Evolutionary conservation across 2,888 invertebrate species (phyloP), one percentile per base, ranked within the genome.

Genomic region (Nebria brevicollis): DNA sequence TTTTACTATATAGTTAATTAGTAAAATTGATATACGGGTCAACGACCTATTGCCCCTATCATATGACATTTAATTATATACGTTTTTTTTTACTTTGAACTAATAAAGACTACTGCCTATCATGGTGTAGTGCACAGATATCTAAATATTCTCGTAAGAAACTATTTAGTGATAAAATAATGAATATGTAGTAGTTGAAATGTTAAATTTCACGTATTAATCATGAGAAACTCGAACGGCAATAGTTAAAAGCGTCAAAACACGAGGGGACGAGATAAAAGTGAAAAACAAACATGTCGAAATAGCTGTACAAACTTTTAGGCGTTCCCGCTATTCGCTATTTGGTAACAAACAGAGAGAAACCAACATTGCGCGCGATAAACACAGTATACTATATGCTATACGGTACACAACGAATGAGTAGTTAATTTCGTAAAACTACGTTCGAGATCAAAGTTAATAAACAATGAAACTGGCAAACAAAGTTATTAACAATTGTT

Each of bases 401-500:
- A 11, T 15, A 68, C 70, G 2, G n/a, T 10, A 25, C 68, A 4
- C 68, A 68, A 15, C 15, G 70, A 70, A 34, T 54, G 54, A 54
- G 54, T 54, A 78, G 66, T 79, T 79, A 79, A 79, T 79, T 79
- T 79, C 74, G 79, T 75, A 79, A 79, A 79, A 79, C 79, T 79
- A 79, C 79, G 79, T n/a, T 34, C 68, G 75, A 75, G 74, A 79
- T 79, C 79, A 79, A 79, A 79, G 79, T 79, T 79, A 79, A 79
- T 79, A 79, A 79, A 79, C 79, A 79, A 79, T 79, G 79, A 79
- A 74, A 79, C 79, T 74, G 75, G 54, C 11, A 79, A 79, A 79
- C 79, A 79, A 79, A 79, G 79, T 79, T 79, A 79, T 79, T 79
- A 79, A 79, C 79, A 79, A 79, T 79, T 79, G 79, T 79, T 79